These are phyloP conservation scores for Cirrhinus molitorella DNA, from an alignment of 2,797 vertebrate species.

Conservation along the genomic window DNA sequence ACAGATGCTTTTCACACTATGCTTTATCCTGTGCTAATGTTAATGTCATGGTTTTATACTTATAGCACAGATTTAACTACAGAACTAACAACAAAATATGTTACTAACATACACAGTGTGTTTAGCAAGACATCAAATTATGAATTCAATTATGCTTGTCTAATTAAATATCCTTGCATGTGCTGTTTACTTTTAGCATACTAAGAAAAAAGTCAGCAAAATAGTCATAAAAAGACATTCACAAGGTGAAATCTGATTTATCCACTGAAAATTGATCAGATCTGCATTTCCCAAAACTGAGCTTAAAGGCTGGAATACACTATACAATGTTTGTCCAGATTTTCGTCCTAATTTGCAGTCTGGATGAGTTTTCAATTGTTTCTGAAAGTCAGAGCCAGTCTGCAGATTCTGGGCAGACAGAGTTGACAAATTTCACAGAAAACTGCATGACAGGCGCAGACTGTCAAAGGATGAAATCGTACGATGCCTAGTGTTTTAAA, in stretches of 20 bases:
- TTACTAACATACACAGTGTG: background rate
- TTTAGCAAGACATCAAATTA: background rate
- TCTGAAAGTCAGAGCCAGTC: background rate
- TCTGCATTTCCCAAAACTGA: background rate
- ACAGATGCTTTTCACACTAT: conserved; percentile 21
- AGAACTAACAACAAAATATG: background rate
- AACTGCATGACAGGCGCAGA: background rate
- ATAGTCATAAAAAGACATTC: background rate
- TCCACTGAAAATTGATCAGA: background rate
- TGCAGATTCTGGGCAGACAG: background rate
- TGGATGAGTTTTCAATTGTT: background rate
- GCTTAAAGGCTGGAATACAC: background rate
- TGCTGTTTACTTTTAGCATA: background rate
- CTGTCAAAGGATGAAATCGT: too few relatives aligned
- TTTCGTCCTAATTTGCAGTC: background rate
- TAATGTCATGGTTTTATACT: background rate
- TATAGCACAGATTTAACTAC: background rate
- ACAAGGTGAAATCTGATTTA: background rate
- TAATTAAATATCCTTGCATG: background rate
- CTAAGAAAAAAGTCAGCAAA: background rate
- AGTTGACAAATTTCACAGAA: conserved; percentile 7
- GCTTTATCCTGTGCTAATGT: background rate
- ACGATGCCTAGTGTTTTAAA: background rate
- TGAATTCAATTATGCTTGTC: background rate
- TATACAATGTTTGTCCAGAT: background rate